Evolutionary conservation across 2,888 invertebrate genomes (phyloP).

Genomic region (Suillia variegata): DNA sequence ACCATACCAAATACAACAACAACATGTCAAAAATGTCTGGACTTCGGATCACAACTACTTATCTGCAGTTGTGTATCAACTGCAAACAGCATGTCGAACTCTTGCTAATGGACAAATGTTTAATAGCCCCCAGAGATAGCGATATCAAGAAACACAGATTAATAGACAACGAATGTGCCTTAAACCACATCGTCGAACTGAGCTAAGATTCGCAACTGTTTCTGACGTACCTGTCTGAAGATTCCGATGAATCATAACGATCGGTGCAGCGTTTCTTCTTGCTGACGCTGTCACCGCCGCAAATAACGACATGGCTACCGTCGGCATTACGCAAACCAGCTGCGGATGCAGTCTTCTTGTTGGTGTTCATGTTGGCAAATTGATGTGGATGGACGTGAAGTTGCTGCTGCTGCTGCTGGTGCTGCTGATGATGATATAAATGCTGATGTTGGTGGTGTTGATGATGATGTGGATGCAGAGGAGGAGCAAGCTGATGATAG

Average conservation of each 20-base stretch:
- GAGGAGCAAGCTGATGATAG: background rate
- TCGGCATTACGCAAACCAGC: constrained; percentile 11
- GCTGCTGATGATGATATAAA: constrained; percentile 21
- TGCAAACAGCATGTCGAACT: too few species aligned
- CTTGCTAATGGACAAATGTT: too few species aligned
- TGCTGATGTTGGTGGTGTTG: constrained; percentile 28
- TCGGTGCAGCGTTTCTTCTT: constrained; percentile 85
- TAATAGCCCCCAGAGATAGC: too few species aligned
- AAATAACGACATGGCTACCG: constrained; percentile 15
- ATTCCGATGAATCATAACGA: constrained; percentile 92
- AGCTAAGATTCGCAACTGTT: too few species aligned
- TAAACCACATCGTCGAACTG: too few species aligned
- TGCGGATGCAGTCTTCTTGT: constrained; percentile 7
- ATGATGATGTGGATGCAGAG: constrained; percentile 27
- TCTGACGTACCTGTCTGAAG: constrained; percentile 90
- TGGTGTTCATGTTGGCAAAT: constrained; percentile 16
- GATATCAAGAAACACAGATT: too few species aligned
- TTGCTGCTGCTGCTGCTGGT: constrained; percentile 15
- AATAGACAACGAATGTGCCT: too few species aligned
- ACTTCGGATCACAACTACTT: too few species aligned
- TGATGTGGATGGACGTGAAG: background rate
- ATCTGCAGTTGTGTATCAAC: too few species aligned
- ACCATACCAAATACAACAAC: too few species aligned
- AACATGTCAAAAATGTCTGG: too few species aligned
- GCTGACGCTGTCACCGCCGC: constrained; percentile 72